Evolutionary conservation across 2,113 vertebrate genomes (phyloP), one percentile per base, ranked within the genome.

Genomic region (Leptosomus discolor): DNA sequence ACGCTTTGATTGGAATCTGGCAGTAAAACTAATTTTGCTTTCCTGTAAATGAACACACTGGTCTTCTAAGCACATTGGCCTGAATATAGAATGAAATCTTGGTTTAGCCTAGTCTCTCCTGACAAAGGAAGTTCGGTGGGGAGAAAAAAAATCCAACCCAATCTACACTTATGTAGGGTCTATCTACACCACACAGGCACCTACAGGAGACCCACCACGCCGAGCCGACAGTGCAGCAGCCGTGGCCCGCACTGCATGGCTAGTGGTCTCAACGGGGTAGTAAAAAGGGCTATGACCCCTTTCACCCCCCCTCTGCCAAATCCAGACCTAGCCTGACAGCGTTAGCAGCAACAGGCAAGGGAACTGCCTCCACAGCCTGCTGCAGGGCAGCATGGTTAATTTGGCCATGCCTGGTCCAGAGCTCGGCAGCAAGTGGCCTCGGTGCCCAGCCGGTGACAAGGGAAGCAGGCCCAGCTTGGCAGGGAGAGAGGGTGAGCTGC

Each of bases 61-160:
- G 83, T 96, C 79, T 93, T 91, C 80, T 67, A 67, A 0, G 3
- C 12, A 53, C 61, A 95, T 71, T 94, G 96, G 78, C 96, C 94
- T 90, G 96, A 96, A 94, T 79, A 82, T 46, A 95, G 90, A 91
- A 90, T 15, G 13, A 61, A 73, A 57, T 74, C 45, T 60, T n/a
- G 6, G 9, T 95, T 89, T 41, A 90, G 36, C 29, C 24, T 87
- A 18, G 53, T 39, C 10, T 60, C 36, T 89, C 60, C 60, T 75
- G 20, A 51, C 41, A 89, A 77, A 68, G 9, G 8, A 79, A 75
- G 29, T 61, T 74, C 5, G 5, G 8, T 17, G 27, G 37, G 9
- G 26, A 50, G 32, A 43, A 53, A 57, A 61, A 37, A 37, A 64
- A 26, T 12, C 43, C 69, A 78, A 17, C 23, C 21, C 2, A 0